Evolutionary conservation across 2,797 vertebrate species (phyloP).

Genomic region (Pachyuromys duprasi): DNA sequence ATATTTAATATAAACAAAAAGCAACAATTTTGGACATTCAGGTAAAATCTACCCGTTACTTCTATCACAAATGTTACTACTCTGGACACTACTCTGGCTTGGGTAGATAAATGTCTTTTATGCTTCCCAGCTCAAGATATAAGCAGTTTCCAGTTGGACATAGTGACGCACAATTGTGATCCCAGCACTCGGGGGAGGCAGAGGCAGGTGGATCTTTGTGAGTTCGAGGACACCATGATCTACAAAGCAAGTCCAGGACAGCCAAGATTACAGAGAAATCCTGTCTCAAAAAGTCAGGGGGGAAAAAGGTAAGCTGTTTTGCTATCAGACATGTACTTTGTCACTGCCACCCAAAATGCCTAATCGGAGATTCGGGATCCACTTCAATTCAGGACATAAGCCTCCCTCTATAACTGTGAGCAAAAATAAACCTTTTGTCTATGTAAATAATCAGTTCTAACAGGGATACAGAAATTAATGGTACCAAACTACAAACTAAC

Average conservation of each 20-base stretch:
- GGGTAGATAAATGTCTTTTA: background rate
- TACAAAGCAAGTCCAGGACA: too few relatives aligned
- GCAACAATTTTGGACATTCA: background rate
- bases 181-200: too few relatives aligned
- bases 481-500: background rate
- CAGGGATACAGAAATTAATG: background rate
- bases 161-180: too few relatives aligned
- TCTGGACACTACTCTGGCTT: background rate
- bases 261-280: too few relatives aligned
- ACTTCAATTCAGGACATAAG: background rate
- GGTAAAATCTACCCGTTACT: background rate
- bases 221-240: too few relatives aligned
- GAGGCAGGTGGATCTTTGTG: too few relatives aligned
- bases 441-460: background rate
- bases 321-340: background rate
- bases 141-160: background rate
- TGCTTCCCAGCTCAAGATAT: background rate
- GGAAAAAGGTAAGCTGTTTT: background rate
- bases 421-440: background rate
- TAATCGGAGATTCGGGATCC: background rate
- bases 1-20: background rate
- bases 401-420: background rate
- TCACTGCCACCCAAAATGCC: background rate
- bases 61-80: background rate
- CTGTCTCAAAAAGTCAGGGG: too few relatives aligned